A percentile compares a stretch with the other conserved stretches of the same genome.
These are phyloP conservation scores for Ailurus styani DNA, from an alignment of 2,113 vertebrate genomes.

Conservation along the genomic window DNA sequence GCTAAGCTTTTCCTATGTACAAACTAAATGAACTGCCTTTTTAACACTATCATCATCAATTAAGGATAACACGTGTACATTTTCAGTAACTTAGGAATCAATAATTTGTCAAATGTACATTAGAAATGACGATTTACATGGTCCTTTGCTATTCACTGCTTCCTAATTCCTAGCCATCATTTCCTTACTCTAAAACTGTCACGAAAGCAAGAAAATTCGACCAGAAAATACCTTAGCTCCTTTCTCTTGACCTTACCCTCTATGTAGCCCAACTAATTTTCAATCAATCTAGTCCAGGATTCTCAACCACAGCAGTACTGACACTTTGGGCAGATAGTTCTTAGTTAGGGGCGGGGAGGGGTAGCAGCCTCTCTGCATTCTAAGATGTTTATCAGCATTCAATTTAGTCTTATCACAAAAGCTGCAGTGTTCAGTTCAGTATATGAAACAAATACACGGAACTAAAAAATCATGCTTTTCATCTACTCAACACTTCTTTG, in stretches of 20 bases:
- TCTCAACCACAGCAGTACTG: neutral
- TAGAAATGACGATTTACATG: neutral
- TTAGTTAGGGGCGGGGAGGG: neutral
- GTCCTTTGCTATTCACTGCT: neutral
- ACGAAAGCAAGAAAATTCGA: neutral
- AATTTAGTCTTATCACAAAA: neutral
- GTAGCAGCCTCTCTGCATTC: neutral
- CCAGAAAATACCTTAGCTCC: neutral
- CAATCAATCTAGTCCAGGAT: neutral
- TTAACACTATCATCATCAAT: neutral
- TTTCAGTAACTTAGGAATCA: neutral
- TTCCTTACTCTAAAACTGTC: neutral
- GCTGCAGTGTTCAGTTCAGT: neutral
- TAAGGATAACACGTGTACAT: neutral
- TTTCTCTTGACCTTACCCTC: neutral
- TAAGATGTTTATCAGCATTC: neutral
- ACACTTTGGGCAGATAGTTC: neutral
- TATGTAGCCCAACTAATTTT: neutral
- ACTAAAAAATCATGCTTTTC: neutral
- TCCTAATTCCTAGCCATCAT: neutral
- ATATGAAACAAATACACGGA: neutral
- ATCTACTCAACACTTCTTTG: neutral
- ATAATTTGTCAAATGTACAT: neutral
- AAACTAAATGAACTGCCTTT: neutral
- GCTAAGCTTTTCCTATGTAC: neutral